phyloP scores from a whole-genome alignment of 2,888 invertebrate species.

The Steinernema scapterisci region DNA sequence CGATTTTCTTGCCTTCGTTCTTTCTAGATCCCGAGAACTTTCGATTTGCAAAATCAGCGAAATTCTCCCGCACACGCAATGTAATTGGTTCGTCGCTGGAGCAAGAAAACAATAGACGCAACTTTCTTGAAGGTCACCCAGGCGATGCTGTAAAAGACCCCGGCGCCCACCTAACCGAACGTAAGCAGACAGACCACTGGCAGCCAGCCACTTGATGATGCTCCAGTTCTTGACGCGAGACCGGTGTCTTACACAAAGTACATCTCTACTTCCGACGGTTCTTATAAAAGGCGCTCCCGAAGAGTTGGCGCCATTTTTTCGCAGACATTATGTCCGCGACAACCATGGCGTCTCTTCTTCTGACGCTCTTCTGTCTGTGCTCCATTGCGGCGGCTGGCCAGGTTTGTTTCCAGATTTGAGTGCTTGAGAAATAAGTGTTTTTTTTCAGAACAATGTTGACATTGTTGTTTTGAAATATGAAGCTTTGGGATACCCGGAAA shows the following conservation, averaged over 20 bases:
- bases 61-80: too few relatives aligned
- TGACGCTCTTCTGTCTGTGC: background rate
- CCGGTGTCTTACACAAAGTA: constrained; percentile 3
- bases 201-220: constrained; percentile 3
- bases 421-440: background rate
- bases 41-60: too few relatives aligned
- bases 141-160: background rate
- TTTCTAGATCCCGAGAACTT: too few relatives aligned
- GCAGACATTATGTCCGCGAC: constrained; percentile 29
- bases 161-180: background rate
- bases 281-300: constrained; percentile 1
- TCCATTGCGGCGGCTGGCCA: background rate
- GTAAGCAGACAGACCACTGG: background rate
- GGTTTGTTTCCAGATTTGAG: background rate
- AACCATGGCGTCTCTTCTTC: constrained; percentile 4
- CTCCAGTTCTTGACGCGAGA: constrained; percentile 13
- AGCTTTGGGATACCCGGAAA: constrained; percentile 25
- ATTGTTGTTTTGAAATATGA: constrained; percentile 31
- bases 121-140: constrained; percentile 6
- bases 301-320: constrained; percentile 29
- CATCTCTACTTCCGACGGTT: constrained; percentile 9
- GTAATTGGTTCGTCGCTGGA: too few relatives aligned
- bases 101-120: background rate
- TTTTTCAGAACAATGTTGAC: constrained; percentile 15
- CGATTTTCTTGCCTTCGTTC: too few relatives aligned